Conservation (phyloP, 2,888 invertebrate species). For the Trisateles emortualis region DNA sequence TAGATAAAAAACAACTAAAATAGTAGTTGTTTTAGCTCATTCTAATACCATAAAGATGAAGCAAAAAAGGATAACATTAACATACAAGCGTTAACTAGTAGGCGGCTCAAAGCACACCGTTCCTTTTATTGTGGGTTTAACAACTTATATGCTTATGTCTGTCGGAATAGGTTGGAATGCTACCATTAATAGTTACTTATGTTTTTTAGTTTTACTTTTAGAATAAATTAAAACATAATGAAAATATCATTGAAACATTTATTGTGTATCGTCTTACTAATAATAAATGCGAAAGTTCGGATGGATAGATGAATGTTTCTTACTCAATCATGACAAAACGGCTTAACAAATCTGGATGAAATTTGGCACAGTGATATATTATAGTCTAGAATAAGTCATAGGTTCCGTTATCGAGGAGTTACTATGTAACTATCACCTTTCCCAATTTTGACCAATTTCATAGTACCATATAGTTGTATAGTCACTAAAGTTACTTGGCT, state of each 20-base stretch:
- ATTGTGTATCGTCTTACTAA: no score
- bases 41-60: slow-evolving; percentile 19
- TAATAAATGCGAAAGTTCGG: no score
- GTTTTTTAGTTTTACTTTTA: slow-evolving; percentile 5
- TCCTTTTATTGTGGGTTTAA: slow-evolving; percentile 33
- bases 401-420: no score
- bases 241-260: neutral
- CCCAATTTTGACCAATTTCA: no score
- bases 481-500: no score
- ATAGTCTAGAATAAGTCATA: no score
- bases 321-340: no score
- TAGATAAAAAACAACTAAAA: neutral
- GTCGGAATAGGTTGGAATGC: slow-evolving; percentile 38
- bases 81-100: slow-evolving; percentile 48
- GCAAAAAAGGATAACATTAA: slow-evolving; percentile 43
- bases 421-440: no score
- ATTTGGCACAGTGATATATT: no score
- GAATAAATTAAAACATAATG: neutral
- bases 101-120: slow-evolving; percentile 45
- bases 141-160: slow-evolving; percentile 36
- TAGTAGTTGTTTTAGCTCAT: slow-evolving; percentile 17
- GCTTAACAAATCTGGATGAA: no score
- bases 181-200: slow-evolving; percentile 21
- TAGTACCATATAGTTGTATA: no score
- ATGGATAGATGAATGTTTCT: no score